Conservation (phyloP, 2,888 invertebrate genomes). For the Leptura quadrifasciata region DNA sequence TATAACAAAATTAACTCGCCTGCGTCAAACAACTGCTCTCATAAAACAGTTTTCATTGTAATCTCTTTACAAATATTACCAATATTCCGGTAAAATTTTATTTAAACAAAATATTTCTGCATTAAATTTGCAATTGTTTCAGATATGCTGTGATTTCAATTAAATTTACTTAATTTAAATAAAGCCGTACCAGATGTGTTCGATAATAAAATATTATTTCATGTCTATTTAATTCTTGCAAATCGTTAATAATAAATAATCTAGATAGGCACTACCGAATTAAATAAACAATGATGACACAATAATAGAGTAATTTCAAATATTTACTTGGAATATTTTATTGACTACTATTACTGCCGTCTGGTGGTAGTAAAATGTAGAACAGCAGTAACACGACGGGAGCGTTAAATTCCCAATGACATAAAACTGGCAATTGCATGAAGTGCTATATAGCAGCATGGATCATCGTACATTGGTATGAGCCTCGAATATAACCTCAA, state of each 20-base stretch:
- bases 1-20: too few relatives aligned
- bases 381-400: slow-evolving; percentile 24
- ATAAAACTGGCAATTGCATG: slow-evolving; percentile 55
- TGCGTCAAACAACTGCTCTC: too few relatives aligned
- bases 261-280: not conserved
- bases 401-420: slow-evolving; percentile 41
- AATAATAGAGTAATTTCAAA: slow-evolving; percentile 3
- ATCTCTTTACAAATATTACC: too few relatives aligned
- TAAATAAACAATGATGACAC: not conserved
- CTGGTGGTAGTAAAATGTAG: slow-evolving; percentile 34
- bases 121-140: too few relatives aligned
- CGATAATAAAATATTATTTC: not conserved
- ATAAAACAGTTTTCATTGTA: too few relatives aligned
- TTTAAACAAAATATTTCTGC: too few relatives aligned
- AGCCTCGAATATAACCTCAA: slow-evolving; percentile 30
- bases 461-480: slow-evolving; percentile 48
- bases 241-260: not conserved
- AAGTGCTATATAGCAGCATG: slow-evolving; percentile 46
- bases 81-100: too few relatives aligned
- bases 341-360: slow-evolving; percentile 13
- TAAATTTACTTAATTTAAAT: too few relatives aligned
- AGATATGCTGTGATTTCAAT: too few relatives aligned
- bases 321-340: slow-evolving; percentile 25
- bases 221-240: not conserved
- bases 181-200: too few relatives aligned